Percentiles rank a stretch among this genome's conserved stretches.
phyloP scores from a whole-genome alignment of 2,888 invertebrate genomes.

The Drosophila acutilabella region DNA sequence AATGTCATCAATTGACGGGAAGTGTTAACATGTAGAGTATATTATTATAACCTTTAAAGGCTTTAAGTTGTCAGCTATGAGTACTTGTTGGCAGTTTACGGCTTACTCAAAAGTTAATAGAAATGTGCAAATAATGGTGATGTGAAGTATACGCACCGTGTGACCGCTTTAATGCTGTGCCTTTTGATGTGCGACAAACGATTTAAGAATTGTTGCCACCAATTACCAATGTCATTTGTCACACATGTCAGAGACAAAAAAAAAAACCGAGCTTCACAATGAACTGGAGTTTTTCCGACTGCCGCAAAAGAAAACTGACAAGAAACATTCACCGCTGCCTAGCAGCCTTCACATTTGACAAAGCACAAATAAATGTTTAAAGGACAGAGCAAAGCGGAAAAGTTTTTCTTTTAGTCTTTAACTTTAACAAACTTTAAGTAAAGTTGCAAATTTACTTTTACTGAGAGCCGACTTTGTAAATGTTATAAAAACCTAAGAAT shows the following conservation, averaged over 20 bases:
- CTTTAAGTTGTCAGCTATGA: slow-evolving; percentile 8
- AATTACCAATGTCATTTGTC: slow-evolving; percentile 67
- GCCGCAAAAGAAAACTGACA: slow-evolving; percentile 21
- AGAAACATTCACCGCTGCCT: slow-evolving; percentile 39
- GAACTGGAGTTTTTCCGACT: slow-evolving; percentile 4
- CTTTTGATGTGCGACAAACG: slow-evolving; percentile 20
- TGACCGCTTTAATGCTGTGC: slow-evolving; percentile 2
- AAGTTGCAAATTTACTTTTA: slow-evolving; percentile 41
- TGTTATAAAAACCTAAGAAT: slow-evolving; percentile 14
- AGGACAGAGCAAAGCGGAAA: slow-evolving; percentile 14
- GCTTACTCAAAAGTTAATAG: slow-evolving; percentile 29
- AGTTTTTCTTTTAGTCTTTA: slow-evolving; percentile 27
- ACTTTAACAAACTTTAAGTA: slow-evolving; percentile 22
- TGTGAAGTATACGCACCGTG: slow-evolving; percentile 36
- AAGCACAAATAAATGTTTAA: slow-evolving; percentile 40
- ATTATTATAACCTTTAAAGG: not conserved
- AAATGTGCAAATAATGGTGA: not conserved
- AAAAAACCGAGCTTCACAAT: not conserved
- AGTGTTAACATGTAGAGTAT: slow-evolving; percentile 9
- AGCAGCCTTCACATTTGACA: slow-evolving; percentile 44
- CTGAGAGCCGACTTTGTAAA: slow-evolving; percentile 48
- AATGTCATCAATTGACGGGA: too few relatives aligned
- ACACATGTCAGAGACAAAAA: slow-evolving; percentile 29
- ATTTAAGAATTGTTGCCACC: slow-evolving; percentile 55
- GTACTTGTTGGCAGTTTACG: slow-evolving; percentile 21